Evolutionary conservation across 2,888 invertebrate genomes (phyloP), one percentile per base, ranked within the genome.

Genomic region (Leistus spinibarbis): DNA sequence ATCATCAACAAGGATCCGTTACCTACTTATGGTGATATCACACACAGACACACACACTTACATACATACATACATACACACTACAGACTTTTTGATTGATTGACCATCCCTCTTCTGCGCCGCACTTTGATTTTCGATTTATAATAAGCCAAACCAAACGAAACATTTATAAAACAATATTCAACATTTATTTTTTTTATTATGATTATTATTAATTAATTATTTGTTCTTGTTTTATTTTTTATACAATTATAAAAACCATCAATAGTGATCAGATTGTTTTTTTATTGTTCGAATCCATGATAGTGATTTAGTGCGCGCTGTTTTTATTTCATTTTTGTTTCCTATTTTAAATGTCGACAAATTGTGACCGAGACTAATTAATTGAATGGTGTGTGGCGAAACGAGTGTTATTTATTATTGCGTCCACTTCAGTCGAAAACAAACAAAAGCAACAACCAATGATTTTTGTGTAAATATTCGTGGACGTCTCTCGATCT

Each of bases 1-100:
- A 75, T 84, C 83, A 83, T 84, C n/a, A 84, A 82, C 40, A 82
- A 85, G 85, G 75, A 69, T 85, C 84, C 85, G 85, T 86, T 85
- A 85, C 85, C 84, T 84, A 82, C 78, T 79, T 79, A 79, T 68
- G 76, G 66, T 76, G 76, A 72, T 77, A 77, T 53, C 17, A 65
- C 20, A 16, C 57, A 57, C 16, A 16, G 10, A 17, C 19, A 56
- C 16, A 57, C 17, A 57, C 20, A 60, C 9, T 19, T 60, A 60
- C 60, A 56, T 19, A 60, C 60, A 20, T 60, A 60, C 60, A 60
- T 60, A 60, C 60, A 60, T 60, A 13, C 22, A 60, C 60, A 60
- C 22, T 19, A 60, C 57, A 57, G 16, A 17, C 40, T n/a, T n/a
- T n/a, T n/a, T 10, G 40, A 40, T 40, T 40, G 40, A 40, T 40